Conservation (phyloP, 2,888 invertebrate genomes). For the Oligia strigilis region DNA sequence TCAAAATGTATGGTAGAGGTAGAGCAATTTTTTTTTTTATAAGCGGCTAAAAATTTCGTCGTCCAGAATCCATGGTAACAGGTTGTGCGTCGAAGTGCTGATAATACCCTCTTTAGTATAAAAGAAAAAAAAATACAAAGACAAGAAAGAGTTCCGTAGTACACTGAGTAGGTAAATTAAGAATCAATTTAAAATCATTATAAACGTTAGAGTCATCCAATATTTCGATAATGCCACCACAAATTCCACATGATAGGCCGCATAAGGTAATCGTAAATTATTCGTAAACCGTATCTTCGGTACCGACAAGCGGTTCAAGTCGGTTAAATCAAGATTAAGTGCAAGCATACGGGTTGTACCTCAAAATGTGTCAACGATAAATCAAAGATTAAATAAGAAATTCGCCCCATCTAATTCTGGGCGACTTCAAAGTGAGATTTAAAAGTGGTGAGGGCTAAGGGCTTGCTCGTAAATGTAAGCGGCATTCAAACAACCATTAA, state of each 20-base stretch:
- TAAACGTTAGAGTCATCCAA: slow-evolving; percentile 6
- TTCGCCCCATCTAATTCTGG: slow-evolving; percentile 83
- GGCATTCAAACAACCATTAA: slow-evolving; percentile 70
- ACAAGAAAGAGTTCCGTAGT: neutral
- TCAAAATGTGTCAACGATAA: slow-evolving; percentile 85
- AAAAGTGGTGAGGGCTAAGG: slow-evolving; percentile 72
- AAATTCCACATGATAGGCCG: slow-evolving; percentile 64
- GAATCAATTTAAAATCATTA: slow-evolving; percentile 12
- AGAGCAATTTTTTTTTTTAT: neutral
- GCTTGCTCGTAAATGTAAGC: slow-evolving; percentile 73
- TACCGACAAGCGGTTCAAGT: slow-evolving; percentile 81
- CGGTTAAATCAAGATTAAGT: slow-evolving; percentile 88
- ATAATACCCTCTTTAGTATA: neutral
- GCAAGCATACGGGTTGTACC: slow-evolving; percentile 82
- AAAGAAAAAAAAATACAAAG: neutral
- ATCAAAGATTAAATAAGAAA: slow-evolving; percentile 86
- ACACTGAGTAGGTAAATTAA: neutral
- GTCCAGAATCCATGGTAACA: neutral
- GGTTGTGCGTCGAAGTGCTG: neutral
- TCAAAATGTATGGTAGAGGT: neutral
- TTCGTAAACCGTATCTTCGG: slow-evolving; percentile 78
- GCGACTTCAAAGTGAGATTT: slow-evolving; percentile 85
- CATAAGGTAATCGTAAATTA: slow-evolving; percentile 82
- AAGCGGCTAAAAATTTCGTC: no score
- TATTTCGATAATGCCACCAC: slow-evolving; percentile 21